Percentiles rank a stretch among this genome's conserved stretches.
Evolutionary conservation across 2,113 vertebrate species (phyloP).

Genomic region (Ctenodactylus gundi): DNA sequence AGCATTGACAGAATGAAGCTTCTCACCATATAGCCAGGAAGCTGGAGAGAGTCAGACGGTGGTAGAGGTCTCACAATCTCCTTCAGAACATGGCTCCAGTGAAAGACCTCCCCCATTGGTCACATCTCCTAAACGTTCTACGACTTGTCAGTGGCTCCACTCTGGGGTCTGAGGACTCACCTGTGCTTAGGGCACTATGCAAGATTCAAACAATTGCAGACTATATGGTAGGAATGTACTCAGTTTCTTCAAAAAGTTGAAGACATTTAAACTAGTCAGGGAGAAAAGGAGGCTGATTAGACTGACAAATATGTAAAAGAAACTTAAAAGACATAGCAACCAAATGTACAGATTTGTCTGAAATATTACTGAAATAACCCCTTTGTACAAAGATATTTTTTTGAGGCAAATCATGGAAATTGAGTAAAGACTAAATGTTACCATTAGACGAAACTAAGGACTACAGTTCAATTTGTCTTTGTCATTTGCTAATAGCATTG

Average conservation of each 20-base stretch:
- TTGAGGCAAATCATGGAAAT: neutral
- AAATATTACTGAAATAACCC: neutral
- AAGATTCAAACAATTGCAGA: neutral
- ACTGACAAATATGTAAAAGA: neutral
- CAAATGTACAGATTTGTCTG: neutral
- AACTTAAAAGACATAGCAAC: neutral
- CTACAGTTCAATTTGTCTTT: neutral
- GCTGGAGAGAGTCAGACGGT: neutral
- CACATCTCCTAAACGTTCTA: neutral
- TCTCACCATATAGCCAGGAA: neutral
- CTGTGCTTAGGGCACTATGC: neutral
- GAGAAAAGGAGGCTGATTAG: neutral
- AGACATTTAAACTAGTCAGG: neutral
- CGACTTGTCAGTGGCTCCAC: too few species aligned
- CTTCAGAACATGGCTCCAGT: neutral
- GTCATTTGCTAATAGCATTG: neutral
- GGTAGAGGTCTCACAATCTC: neutral
- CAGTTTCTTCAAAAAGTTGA: neutral
- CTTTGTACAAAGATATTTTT: neutral
- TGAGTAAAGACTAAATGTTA: neutral
- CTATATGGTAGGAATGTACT: neutral
- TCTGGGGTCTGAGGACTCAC: too few species aligned
- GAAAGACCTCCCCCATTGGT: neutral
- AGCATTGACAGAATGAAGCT: neutral
- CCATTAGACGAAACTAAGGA: neutral